A percentile compares a stretch with the other conserved stretches of the same genome.
Conservation (phyloP, 2,113 vertebrate genomes). For the Eidolon helvum region DNA sequence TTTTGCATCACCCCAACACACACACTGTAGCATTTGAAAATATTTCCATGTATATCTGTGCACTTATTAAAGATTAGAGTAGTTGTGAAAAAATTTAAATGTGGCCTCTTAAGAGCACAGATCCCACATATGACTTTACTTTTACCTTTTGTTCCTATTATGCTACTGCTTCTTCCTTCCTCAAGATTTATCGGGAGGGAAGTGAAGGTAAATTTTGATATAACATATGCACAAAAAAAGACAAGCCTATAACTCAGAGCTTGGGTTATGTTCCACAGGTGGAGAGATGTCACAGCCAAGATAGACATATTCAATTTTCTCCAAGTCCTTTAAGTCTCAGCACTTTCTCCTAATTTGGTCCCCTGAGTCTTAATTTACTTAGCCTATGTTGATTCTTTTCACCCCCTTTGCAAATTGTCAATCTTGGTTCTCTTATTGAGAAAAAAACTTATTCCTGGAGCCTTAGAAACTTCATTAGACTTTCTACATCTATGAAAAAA, state of each 20-base stretch:
- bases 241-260: background rate
- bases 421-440: conserved; percentile 42
- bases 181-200: conserved; percentile 29
- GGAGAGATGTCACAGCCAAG: conserved; percentile 7
- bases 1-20: background rate
- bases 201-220: background rate
- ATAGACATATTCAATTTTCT: conserved; percentile 46
- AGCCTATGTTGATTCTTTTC: conserved; percentile 28
- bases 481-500: background rate
- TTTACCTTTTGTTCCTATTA: conserved; percentile 5
- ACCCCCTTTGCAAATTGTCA: conserved; percentile 38
- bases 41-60: background rate
- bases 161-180: background rate
- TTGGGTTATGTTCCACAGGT: background rate
- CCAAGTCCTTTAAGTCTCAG: background rate
- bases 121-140: background rate
- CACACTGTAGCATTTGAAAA: background rate
- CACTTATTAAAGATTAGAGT: background rate
- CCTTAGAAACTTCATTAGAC: conserved; percentile 32
- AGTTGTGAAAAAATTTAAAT: background rate
- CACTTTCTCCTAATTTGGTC: conserved; percentile 49
- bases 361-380: conserved; percentile 35
- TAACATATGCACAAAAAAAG: background rate
- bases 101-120: background rate
- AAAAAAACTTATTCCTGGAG: background rate